Base-by-base conservation (phyloP, 2,113 vertebrate species). In the Oxyruncus cristatus region DNA sequence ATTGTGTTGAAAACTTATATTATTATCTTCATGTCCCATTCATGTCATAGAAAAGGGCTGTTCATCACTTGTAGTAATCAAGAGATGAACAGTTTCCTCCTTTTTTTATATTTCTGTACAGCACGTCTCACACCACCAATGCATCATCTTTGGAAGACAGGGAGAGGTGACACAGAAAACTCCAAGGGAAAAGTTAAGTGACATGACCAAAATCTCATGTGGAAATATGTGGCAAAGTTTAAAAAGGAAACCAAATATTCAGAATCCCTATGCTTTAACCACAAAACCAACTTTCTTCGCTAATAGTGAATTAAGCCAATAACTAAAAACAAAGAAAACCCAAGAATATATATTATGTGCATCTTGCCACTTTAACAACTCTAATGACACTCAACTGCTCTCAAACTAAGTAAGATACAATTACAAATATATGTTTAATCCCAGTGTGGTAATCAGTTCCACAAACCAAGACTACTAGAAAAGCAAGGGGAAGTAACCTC, bases 221-320 rank as follows among this genome's bases (percentile, higher is more conserved):
- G 61, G 49, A 90, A 94, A 71, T 89, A 85, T 92, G 52, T 88
- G 67, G 59, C 67, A 94, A 44, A 55, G 53, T 61, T 62, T 76
- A 35, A 72, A 88, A 89, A 84, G 47, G 67, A 95, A 86, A 52
- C 56, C 74, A 92, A 97, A 76, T 49, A 26, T 72, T 96, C 68
- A 75, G 47, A 77, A 78, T 86, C 65, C 18, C 44, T 79, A 4
- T 50, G 56, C 32, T 93, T 86, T 75, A 94, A 86, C 76, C 80
- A 91, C 80, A 96, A 91, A 94, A 33, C 37, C 56, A 91, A 35
- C 65, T 80, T 91, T 85, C 76, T 89, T 61, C 56, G 68, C 72
- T 81, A 75, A 78, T 56, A 77, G 5, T 24, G 63, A 92, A 61
- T 76, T 88, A 95, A 75, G 11, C 26, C 35, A 65, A 37, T 32